phyloP scores from a whole-genome alignment of 2,113 vertebrate genomes.

The Lamprologus callipterus region DNA sequence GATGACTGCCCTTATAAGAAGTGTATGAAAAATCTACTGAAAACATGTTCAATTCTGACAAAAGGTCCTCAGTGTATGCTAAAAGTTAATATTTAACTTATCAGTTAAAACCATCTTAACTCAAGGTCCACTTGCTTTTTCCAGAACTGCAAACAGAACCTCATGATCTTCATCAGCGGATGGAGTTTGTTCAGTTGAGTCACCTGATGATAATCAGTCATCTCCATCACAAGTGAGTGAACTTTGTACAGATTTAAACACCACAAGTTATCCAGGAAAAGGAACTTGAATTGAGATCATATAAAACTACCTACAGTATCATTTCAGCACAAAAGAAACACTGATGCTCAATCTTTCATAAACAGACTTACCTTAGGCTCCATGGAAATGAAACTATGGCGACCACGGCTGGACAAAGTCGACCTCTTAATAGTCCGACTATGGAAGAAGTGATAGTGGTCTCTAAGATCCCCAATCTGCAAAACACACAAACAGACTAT shows the following conservation, averaged over 20 bases:
- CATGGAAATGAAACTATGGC: slow-evolving; percentile 98
- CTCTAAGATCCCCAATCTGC: slow-evolving; percentile 93
- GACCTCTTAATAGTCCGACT: slow-evolving; percentile 98
- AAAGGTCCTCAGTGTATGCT: neutral
- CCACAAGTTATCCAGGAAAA: neutral
- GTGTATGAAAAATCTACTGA: neutral
- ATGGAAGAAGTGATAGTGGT: slow-evolving; percentile 98
- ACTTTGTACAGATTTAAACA: neutral
- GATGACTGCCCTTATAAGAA: neutral
- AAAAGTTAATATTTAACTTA: neutral
- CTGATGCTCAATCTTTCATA: neutral
- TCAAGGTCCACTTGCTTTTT: neutral
- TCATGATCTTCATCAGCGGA: neutral
- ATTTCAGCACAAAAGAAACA: neutral
- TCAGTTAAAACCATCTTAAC: neutral
- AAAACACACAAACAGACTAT: slow-evolving; percentile 23
- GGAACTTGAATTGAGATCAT: neutral
- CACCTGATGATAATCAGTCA: neutral
- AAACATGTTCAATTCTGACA: neutral
- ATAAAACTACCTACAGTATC: neutral
- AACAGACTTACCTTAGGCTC: slow-evolving; percentile 91
- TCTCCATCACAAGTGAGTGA: neutral
- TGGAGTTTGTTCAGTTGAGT: neutral
- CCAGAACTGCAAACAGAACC: neutral
- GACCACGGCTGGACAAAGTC: slow-evolving; percentile 87